Percentiles rank a stretch among this genome's conserved stretches.
These are phyloP conservation scores for Erithacus rubecula DNA, from an alignment of 2,797 vertebrate genomes.

Conservation along the genomic window DNA sequence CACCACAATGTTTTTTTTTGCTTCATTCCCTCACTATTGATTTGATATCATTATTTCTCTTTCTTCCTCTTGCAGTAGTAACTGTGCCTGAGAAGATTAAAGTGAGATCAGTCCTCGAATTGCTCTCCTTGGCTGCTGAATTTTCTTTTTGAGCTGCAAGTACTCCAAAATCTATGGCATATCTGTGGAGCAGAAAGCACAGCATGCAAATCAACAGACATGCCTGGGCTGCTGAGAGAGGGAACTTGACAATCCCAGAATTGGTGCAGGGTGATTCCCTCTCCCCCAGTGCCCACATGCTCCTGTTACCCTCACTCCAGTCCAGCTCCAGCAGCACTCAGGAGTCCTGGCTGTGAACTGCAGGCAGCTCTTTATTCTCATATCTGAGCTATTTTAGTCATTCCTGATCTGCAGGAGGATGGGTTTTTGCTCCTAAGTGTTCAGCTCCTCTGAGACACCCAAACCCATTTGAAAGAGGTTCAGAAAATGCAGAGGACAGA, in stretches of 20 bases:
- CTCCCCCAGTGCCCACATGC: background rate
- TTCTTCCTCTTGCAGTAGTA: background rate
- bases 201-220: constrained; percentile 60
- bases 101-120: background rate
- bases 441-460: constrained; percentile 32
- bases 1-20: background rate
- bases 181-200: constrained; percentile 31
- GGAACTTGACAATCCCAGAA: background rate
- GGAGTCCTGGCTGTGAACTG: background rate
- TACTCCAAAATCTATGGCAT: background rate
- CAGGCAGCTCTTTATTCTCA: constrained; percentile 13
- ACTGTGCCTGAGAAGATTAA: background rate
- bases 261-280: background rate
- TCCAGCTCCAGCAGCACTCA: background rate
- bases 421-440: constrained; percentile 18
- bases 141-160: constrained; percentile 30
- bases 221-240: constrained; percentile 7
- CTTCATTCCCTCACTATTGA: background rate
- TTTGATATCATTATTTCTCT: constrained; percentile 39
- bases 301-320: background rate
- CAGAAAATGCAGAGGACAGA: background rate
- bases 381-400: constrained; percentile 35
- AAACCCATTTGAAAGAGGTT: constrained; percentile 17
- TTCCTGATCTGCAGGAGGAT: constrained; percentile 6
- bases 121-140: constrained; percentile 13